phyloP scores from a whole-genome alignment of 1,140 invertebrate species.

The Mizuhopecten yessoensis region DNA sequence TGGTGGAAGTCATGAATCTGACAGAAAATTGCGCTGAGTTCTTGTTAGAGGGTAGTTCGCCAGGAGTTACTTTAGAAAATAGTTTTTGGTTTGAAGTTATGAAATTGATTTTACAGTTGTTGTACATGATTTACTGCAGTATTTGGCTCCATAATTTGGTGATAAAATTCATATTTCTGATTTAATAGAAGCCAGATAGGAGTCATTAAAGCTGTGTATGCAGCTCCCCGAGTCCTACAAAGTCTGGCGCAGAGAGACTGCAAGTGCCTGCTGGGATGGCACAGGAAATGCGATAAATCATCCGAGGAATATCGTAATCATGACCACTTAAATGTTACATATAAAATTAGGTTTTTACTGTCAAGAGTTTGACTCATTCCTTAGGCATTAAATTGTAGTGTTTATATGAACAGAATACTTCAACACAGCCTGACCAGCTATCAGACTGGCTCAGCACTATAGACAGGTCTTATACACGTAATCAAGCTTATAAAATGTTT shows the following conservation, averaged over 20 bases:
- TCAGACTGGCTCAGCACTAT: neutral
- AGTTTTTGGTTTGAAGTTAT: neutral
- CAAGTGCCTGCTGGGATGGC: constrained; percentile 15
- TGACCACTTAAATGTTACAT: constrained; percentile 28
- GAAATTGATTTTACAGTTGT: constrained; percentile 17
- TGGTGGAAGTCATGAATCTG: neutral
- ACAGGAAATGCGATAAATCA: constrained; percentile 32
- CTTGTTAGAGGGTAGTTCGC: neutral
- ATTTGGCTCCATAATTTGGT: constrained; percentile 18
- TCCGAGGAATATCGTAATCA: constrained; percentile 8
- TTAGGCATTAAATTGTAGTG: neutral
- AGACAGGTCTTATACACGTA: neutral
- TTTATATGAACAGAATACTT: neutral
- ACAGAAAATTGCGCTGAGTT: neutral
- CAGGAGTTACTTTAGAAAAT: no score
- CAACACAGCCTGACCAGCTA: neutral
- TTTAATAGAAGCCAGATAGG: constrained; percentile 15
- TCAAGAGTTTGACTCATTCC: neutral
- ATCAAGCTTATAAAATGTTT: neutral
- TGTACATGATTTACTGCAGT: constrained; percentile 16
- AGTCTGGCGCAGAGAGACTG: neutral
- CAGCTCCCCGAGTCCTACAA: neutral
- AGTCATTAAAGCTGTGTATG: neutral
- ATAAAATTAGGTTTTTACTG: constrained; percentile 16
- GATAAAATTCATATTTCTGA: constrained; percentile 21